Evolutionary conservation across 1,140 invertebrate genomes (phyloP), one percentile per base, ranked within the genome.

Genomic region (Triops longicaudatus): DNA sequence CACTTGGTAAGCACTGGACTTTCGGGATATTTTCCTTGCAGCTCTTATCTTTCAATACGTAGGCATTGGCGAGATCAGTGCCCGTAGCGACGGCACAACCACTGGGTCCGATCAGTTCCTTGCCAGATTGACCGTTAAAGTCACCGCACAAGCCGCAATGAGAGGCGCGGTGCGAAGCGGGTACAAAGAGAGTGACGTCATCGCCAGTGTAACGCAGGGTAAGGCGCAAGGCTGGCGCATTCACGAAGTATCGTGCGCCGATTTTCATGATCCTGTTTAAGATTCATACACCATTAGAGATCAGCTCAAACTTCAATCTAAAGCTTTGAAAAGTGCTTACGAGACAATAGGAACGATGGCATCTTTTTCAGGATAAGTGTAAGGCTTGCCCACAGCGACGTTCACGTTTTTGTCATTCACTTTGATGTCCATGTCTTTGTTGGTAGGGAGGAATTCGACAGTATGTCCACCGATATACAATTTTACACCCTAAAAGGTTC

Each of bases 91-190:
- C 14, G 27, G 28, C 73, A 75, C 78, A 78, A 28, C 78, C 78
- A 37, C 26, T 71, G 11, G 78, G 78, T 11, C 72, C 50, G 14
- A 76, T 73, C 26, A 79, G 74, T 37, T 80, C 79, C 50, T 78
- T 74, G 26, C 74, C 71, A 14, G 73, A 42, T 73, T 80, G 80
- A 17, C 80, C 76, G 43, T 80, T 79, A 77, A 73, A 80, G 71
- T 80, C 79, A 63, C 80, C 80, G 73, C 80, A 80, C 5, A 80
- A 31, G 72, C 80, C 80, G 73, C 80, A 80, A 75, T 79, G 79
- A 28, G 75, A 74, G 28, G 79, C 73, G 22, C 72, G 78, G 63
- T 75, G 41, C 7, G 75, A 74, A 42, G 79, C 77, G 26, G 79
- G 75, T 27, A 79, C 75, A 28, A 80, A 43, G 17, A 63, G 26